Conservation (phyloP, 2,888 invertebrate species). For the Belgica antarctica region DNA sequence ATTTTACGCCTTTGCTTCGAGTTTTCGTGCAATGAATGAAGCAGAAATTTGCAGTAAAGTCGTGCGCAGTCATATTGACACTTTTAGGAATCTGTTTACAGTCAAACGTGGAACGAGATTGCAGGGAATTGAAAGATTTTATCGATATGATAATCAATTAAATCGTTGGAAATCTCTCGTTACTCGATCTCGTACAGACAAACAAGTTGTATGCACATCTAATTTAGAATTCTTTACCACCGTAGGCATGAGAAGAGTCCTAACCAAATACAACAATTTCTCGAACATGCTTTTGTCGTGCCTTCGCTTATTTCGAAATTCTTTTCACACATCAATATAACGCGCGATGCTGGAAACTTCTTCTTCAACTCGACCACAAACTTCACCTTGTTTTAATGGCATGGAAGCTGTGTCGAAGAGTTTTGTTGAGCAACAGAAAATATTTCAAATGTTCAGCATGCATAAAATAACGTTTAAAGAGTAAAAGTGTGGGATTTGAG, state of each 20-base stretch:
- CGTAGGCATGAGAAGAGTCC: neutral
- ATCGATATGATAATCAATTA: slow-evolving; percentile 43
- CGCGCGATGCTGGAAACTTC: neutral
- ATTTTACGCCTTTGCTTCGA: slow-evolving; percentile 16
- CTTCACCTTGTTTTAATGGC: slow-evolving; percentile 42
- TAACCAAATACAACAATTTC: slow-evolving; percentile 21
- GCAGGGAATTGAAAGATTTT: slow-evolving; percentile 41
- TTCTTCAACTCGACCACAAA: slow-evolving; percentile 16
- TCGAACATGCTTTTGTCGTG: slow-evolving; percentile 37
- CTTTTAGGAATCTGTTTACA: slow-evolving; percentile 40
- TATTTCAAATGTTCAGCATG: slow-evolving; percentile 31
- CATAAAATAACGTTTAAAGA: neutral
- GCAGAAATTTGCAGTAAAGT: slow-evolving; percentile 35
- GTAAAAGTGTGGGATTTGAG: neutral
- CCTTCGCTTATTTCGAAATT: slow-evolving; percentile 29
- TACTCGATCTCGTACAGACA: slow-evolving; percentile 18
- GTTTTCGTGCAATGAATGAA: too few species aligned
- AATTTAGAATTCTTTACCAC: slow-evolving; percentile 24
- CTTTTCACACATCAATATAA: slow-evolving; percentile 41
- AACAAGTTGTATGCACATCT: slow-evolving; percentile 39
- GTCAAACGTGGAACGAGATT: neutral
- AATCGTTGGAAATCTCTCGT: slow-evolving; percentile 31
- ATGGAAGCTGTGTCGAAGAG: too few species aligned
- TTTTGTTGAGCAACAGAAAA: neutral
- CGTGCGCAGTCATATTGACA: slow-evolving; percentile 39